Percentiles rank a stretch among this genome's conserved stretches.
Evolutionary conservation across 2,888 invertebrate species (phyloP).

Genomic region (Holacanthella duospinosa): DNA sequence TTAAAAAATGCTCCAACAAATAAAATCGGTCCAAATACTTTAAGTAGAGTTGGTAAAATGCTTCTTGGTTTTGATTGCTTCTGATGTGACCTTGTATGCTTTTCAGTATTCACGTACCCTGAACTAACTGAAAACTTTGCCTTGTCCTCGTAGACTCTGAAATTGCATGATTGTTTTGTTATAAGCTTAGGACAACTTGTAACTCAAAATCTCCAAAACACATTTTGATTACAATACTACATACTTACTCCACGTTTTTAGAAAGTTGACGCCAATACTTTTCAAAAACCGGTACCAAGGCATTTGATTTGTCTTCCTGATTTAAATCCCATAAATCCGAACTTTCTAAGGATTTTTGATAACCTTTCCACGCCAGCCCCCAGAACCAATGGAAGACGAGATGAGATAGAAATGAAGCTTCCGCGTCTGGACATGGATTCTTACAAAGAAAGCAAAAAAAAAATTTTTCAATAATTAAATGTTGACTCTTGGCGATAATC

Average conservation of each 20-base stretch:
- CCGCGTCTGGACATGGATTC: conserved; percentile 77
- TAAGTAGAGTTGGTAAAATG: background rate
- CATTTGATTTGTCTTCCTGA: conserved; percentile 40
- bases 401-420: conserved; percentile 73
- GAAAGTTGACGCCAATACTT: conserved; percentile 41
- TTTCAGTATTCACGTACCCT: too few relatives aligned
- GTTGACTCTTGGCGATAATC: too few relatives aligned
- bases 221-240: too few relatives aligned
- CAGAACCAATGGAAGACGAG: conserved; percentile 79
- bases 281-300: conserved; percentile 42
- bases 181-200: too few relatives aligned
- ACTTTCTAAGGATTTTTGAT: conserved; percentile 44
- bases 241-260: conserved; percentile 23
- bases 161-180: too few relatives aligned
- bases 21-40: conserved; percentile 45
- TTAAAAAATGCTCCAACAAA: conserved; percentile 76
- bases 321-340: conserved; percentile 49
- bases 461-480: background rate
- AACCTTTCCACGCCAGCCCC: conserved; percentile 45
- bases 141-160: too few relatives aligned
- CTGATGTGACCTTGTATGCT: background rate
- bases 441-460: conserved; percentile 40
- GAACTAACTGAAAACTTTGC: background rate
- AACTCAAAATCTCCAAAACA: too few relatives aligned
- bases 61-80: background rate